Evolutionary conservation across 2,113 vertebrate species (phyloP), one percentile per base, ranked within the genome.

Genomic region (Malurus alboscapulatus): DNA sequence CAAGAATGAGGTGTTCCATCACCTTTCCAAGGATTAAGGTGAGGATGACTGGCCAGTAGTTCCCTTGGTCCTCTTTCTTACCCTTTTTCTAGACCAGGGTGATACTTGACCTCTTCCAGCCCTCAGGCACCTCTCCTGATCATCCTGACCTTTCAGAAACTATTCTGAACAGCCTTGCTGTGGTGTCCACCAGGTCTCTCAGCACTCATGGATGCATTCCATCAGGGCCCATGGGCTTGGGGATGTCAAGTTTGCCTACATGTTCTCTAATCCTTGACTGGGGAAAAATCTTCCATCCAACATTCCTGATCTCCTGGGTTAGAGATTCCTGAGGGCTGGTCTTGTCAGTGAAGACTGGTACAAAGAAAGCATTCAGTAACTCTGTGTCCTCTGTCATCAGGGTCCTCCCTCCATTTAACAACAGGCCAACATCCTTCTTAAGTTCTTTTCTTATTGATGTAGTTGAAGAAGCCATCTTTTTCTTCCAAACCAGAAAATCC

Each of bases 81-180:
- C 15, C 27, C 12, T 29, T 40, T 71, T 17, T 45, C 32, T n/a
- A n/a, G 61, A 17, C 27, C 0, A 0, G 14, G 17, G 19, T 53
- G 16, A 74, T 19, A 12, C 12, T 21, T 38, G 24, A 67, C 74
- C 67, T 38, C 38, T 53, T 47, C n/a, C n/a, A 74, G 16, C 12
- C 11, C 53, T 53, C 53, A 25, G 19, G 27, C 16, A 59, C 13
- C 24, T 53, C n/a, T 34, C 27, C 38, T 0, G 0, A 7, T 12
- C 36, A 24, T 10, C 18, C 29, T 6, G 36, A 58, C 4, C 32
- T 74, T 58, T 29, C 45, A 59, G 29, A 45, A 38, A 59, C 1
- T 2, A 17, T 19, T 9, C 2, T 12, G 16, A 53, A 27, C 34
- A 45, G 16, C 24, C 19, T 53, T 0, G 0, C n/a, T 47, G 34